Conservation (phyloP, 2,888 invertebrate genomes). For the Tethea ocularis region DNA sequence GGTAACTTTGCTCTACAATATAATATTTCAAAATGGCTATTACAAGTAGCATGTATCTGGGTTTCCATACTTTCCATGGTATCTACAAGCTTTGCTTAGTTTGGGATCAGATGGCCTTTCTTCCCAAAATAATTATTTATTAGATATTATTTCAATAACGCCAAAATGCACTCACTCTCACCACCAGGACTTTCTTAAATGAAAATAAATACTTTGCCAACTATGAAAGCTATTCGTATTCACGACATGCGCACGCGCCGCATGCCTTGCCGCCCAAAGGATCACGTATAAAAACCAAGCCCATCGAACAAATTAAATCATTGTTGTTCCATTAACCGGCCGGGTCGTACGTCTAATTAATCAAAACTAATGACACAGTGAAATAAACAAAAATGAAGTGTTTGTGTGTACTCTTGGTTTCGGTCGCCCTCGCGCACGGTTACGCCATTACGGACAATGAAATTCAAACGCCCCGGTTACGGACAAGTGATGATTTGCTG, state of each 20-base stretch:
- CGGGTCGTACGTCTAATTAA: slow-evolving; percentile 76
- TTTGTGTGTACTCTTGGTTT: slow-evolving; percentile 79
- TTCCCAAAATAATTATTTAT: neutral
- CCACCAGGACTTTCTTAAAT: slow-evolving; percentile 79
- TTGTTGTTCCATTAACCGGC: slow-evolving; percentile 80
- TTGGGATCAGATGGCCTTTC: too few relatives aligned
- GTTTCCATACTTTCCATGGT: too few relatives aligned
- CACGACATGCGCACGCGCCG: slow-evolving; percentile 61
- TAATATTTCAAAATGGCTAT: too few relatives aligned
- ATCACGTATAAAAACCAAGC: slow-evolving; percentile 87
- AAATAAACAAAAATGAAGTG: slow-evolving; percentile 74
- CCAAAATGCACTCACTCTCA: slow-evolving; percentile 69
- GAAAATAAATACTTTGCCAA: slow-evolving; percentile 78
- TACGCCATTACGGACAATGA: slow-evolving; percentile 84
- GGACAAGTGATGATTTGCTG: slow-evolving; percentile 87
- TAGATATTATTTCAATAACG: slow-evolving; percentile 12
- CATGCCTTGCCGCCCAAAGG: slow-evolving; percentile 82
- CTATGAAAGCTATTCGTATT: slow-evolving; percentile 68
- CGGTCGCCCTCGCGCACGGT: slow-evolving; percentile 74
- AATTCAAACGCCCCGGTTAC: slow-evolving; percentile 81
- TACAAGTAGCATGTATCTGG: too few relatives aligned
- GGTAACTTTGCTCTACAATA: too few relatives aligned
- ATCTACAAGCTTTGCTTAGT: too few relatives aligned
- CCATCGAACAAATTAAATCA: slow-evolving; percentile 85
- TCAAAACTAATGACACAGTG: slow-evolving; percentile 75